phyloP scores from a whole-genome alignment of 1,140 invertebrate genomes.

The Cydia fagiglandana region DNA sequence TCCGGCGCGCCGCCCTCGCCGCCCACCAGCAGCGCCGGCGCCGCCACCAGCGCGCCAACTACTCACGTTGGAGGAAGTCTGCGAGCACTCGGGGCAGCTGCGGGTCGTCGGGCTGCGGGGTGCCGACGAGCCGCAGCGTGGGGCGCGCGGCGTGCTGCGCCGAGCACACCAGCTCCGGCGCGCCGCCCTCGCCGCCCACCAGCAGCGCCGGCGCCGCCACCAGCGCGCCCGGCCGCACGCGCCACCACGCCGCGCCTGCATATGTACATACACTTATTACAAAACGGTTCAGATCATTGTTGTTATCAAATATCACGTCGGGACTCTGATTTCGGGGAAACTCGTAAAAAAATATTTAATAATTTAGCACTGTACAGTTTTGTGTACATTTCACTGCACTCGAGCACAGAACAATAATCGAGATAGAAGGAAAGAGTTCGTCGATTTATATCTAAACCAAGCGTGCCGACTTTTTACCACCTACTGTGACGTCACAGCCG shows the following conservation, averaged over 20 bases:
- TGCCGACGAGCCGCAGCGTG: constrained; percentile 45
- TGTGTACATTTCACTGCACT: too few relatives aligned
- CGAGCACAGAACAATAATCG: too few relatives aligned
- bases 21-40: constrained; percentile 56
- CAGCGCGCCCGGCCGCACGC: constrained; percentile 45
- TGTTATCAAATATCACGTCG: too few relatives aligned
- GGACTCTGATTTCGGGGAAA: too few relatives aligned
- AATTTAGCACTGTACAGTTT: too few relatives aligned
- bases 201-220: constrained; percentile 49
- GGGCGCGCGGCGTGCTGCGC: constrained; percentile 54
- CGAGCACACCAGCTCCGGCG: constrained; percentile 57
- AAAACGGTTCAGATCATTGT: too few relatives aligned
- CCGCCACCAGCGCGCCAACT: constrained; percentile 41
- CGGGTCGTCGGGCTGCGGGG: constrained; percentile 43
- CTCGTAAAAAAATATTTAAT: too few relatives aligned
- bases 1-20: constrained; percentile 49
- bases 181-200: constrained; percentile 50
- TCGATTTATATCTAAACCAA: too few relatives aligned
- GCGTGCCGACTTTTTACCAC: too few relatives aligned
- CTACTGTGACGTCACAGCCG: too few relatives aligned
- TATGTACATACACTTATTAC: neutral
- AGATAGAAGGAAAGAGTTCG: too few relatives aligned
- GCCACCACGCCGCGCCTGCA: constrained; percentile 67
- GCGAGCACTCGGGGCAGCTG: constrained; percentile 53
- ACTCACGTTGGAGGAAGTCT: constrained; percentile 61